Evolutionary conservation across 2,888 invertebrate genomes (phyloP).

Genomic region (Acanthosepion lycidas): DNA sequence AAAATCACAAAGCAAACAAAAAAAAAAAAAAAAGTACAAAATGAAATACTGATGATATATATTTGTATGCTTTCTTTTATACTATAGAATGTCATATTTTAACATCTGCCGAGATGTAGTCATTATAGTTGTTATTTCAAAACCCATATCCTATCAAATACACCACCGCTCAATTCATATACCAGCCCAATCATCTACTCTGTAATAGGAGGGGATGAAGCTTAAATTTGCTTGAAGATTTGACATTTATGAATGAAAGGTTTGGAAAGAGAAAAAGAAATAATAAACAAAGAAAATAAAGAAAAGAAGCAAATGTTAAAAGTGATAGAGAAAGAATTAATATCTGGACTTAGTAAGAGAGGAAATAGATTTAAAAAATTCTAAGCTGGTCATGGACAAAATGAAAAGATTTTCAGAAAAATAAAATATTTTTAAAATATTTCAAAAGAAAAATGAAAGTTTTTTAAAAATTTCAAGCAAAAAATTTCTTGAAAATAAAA

Average conservation of each 20-base stretch:
- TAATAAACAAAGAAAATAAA: neutral
- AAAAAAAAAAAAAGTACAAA: neutral
- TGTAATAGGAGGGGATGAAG: neutral
- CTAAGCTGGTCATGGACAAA: neutral
- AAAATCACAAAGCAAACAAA: neutral
- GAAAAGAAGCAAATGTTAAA: neutral
- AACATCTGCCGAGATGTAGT: neutral
- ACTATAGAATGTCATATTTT: conserved; percentile 33
- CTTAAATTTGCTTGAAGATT: too few relatives aligned
- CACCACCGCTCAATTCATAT: neutral
- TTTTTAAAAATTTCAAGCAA: neutral
- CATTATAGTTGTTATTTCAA: neutral
- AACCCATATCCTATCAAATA: neutral
- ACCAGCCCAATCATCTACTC: neutral
- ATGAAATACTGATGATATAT: neutral
- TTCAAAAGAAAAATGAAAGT: neutral
- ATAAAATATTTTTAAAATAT: neutral
- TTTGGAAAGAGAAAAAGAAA: neutral
- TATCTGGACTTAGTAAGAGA: neutral
- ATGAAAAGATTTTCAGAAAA: neutral
- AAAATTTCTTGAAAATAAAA: neutral
- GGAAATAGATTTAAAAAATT: neutral
- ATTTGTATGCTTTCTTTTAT: neutral
- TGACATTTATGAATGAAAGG: neutral
- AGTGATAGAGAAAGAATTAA: neutral